Percentiles rank a stretch among this genome's conserved stretches.
These are phyloP conservation scores for Catamblyrhynchus diadema DNA, from an alignment of 2,797 vertebrate genomes.

Conservation along the genomic window DNA sequence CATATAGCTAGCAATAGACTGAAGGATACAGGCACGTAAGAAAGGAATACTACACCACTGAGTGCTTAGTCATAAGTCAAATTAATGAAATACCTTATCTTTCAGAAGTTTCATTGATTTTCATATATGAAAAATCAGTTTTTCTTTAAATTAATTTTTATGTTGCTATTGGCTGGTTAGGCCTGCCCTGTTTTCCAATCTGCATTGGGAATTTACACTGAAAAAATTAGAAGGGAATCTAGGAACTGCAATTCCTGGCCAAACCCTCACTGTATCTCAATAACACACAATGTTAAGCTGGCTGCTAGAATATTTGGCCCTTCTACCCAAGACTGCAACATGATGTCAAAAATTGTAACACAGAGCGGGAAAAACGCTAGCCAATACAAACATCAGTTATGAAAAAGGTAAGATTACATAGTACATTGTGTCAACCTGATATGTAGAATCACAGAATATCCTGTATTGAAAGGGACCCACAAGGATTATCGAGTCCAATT, in stretches of 20 bases:
- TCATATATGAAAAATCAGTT: neutral
- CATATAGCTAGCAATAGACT: neutral
- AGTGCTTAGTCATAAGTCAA: neutral
- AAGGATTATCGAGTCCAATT: fast-evolving
- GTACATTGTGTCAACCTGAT: neutral
- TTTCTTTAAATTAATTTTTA: neutral
- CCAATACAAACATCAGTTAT: neutral
- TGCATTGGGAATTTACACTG: neutral
- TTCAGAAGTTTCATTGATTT: neutral
- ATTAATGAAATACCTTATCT: neutral
- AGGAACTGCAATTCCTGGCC: neutral
- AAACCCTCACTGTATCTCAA: neutral
- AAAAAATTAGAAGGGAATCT: neutral
- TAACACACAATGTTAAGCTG: neutral
- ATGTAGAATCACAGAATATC: neutral
- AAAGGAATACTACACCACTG: neutral
- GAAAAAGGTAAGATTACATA: neutral
- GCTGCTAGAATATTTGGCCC: neutral
- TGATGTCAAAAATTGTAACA: neutral
- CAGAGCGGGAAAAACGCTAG: neutral
- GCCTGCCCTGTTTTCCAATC: neutral
- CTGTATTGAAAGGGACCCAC: neutral
- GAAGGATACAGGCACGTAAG: neutral
- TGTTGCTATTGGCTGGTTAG: neutral
- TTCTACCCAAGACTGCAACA: neutral